Conservation (phyloP, 2,113 vertebrate genomes). For the Hydropotes inermis region DNA sequence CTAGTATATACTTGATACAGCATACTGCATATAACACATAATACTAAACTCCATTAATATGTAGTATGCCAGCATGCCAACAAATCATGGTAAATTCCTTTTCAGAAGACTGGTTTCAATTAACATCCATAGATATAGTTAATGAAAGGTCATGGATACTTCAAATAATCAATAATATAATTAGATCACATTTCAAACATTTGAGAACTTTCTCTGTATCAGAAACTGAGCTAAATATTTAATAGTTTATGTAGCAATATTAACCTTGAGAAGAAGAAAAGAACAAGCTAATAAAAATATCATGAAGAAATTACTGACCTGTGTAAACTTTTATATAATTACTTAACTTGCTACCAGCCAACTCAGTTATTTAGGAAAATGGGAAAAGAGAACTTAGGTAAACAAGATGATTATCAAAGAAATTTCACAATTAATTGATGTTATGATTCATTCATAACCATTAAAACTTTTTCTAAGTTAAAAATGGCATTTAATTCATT, state of each 20-base stretch:
- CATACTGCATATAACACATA: not conserved
- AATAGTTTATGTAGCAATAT: not conserved
- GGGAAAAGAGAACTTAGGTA: not conserved
- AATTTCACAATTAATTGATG: not conserved
- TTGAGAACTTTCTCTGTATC: not conserved
- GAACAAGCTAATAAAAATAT: not conserved
- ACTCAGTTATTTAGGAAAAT: not conserved
- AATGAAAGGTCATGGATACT: not conserved
- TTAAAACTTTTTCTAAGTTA: not conserved
- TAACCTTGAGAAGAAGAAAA: not conserved
- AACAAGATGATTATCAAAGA: not conserved
- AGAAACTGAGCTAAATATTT: not conserved
- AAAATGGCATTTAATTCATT: not conserved
- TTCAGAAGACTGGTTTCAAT: not conserved
- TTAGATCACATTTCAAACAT: not conserved
- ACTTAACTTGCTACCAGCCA: not conserved
- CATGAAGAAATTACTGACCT: not conserved
- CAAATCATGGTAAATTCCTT: not conserved
- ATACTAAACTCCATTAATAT: not conserved
- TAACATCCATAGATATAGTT: not conserved
- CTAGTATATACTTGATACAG: not conserved
- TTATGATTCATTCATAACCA: not conserved
- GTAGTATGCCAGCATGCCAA: not conserved
- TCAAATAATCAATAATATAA: not conserved
- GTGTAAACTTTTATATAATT: not conserved